Evolutionary conservation across 2,797 vertebrate genomes (phyloP).

Genomic region (Selene dorsalis): DNA sequence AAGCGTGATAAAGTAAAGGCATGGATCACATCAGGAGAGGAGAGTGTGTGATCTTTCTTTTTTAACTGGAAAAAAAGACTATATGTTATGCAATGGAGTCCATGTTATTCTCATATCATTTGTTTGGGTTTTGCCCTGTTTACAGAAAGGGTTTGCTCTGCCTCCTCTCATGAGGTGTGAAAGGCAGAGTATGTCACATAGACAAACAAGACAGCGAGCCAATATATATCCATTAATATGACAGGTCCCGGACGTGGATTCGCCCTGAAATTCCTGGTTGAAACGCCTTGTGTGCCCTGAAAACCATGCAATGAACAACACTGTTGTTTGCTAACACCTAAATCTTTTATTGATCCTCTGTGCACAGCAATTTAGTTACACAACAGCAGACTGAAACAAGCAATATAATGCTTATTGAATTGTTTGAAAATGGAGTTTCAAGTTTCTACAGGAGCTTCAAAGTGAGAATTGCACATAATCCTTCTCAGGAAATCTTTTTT

Average conservation of each 20-base stretch:
- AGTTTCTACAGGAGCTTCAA: constrained; percentile 4
- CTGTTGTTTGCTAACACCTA: constrained; percentile 40
- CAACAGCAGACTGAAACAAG: constrained; percentile 27
- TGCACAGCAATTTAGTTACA: constrained; percentile 7
- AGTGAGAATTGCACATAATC: constrained; percentile 1
- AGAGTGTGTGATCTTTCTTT: constrained; percentile 19
- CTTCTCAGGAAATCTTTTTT: constrained; percentile 15
- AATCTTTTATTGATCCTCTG: constrained; percentile 46
- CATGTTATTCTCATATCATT: constrained; percentile 5
- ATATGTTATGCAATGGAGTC: constrained; percentile 30
- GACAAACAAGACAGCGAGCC: constrained; percentile 60
- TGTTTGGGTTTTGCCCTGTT: constrained; percentile 43
- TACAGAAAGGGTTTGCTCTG: constrained; percentile 46
- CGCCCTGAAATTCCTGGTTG: constrained; percentile 52
- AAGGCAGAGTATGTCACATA: constrained; percentile 30
- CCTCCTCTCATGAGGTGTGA: constrained; percentile 10
- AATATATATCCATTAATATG: constrained; percentile 51
- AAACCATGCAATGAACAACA: constrained; percentile 3
- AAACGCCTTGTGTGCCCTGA: constrained; percentile 20
- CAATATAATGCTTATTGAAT: constrained; percentile 14
- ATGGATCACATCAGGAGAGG: constrained; percentile 43
- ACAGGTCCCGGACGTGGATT: constrained; percentile 71
- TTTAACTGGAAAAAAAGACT: constrained; percentile 8
- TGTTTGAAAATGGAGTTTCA: constrained; percentile 24
- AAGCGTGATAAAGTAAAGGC: constrained; percentile 52